Conservation (phyloP, 2,797 vertebrate species). For the Vireo griseus region DNA sequence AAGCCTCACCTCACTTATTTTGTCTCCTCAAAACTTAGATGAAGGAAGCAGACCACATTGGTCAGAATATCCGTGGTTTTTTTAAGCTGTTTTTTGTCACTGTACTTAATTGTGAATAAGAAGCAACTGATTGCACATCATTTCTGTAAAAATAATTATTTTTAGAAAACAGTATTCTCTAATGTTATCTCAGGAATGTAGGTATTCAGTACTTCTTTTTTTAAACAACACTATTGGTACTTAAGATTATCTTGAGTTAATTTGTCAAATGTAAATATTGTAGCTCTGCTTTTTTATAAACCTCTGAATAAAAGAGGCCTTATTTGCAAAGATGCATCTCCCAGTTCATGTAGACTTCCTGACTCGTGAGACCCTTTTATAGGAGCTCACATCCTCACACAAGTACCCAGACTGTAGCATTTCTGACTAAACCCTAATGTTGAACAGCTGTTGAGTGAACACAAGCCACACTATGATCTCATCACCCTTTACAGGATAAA, state of each 20-base stretch:
- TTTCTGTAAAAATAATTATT: neutral
- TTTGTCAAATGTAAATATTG: neutral
- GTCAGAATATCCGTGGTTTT: neutral
- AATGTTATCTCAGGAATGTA: neutral
- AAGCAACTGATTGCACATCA: neutral
- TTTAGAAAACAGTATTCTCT: neutral
- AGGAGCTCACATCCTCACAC: neutral
- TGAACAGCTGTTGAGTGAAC: conserved; percentile 46
- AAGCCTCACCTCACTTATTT: neutral
- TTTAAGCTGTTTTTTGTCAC: neutral
- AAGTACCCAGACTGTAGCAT: neutral
- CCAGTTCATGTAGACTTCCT: neutral
- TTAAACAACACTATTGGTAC: neutral
- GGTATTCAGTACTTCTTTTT: neutral
- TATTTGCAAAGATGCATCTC: neutral
- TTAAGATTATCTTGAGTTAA: neutral
- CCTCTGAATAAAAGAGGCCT: neutral
- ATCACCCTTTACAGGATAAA: conserved; percentile 43
- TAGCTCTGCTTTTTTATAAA: neutral
- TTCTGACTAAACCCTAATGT: conserved; percentile 35
- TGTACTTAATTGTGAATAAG: neutral
- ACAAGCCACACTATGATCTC: conserved; percentile 42
- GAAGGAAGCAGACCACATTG: neutral
- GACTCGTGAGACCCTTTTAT: neutral
- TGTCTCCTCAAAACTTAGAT: neutral